A percentile compares a stretch with the other conserved stretches of the same genome.
Evolutionary conservation across 2,888 invertebrate species (phyloP).

Genomic region (Stratiomys singularior): DNA sequence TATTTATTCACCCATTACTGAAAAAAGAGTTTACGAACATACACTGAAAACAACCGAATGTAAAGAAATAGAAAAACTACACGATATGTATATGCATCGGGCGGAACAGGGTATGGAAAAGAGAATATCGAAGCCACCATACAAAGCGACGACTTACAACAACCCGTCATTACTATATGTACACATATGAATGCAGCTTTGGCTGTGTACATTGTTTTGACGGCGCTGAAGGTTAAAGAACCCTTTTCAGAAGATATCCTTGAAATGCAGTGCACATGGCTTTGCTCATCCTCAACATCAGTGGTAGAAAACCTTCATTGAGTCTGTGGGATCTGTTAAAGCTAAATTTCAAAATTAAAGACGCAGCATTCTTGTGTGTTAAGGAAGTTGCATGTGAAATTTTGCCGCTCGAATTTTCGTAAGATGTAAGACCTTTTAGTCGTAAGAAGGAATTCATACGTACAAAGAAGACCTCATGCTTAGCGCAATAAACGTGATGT

Average conservation of each 20-base stretch:
- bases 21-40: neutral
- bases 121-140: neutral
- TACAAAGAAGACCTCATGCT: no score
- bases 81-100: neutral
- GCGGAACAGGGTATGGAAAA: neutral
- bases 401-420: no score
- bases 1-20: no score
- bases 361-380: no score
- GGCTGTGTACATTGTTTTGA: conserved; percentile 51
- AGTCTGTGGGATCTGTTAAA: neutral
- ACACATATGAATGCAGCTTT: conserved; percentile 29
- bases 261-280: conserved; percentile 48
- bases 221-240: conserved; percentile 54
- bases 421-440: no score
- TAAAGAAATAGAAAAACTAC: neutral
- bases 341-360: neutral
- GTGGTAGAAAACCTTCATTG: neutral
- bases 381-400: no score
- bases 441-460: no score
- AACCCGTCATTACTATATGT: conserved; percentile 42
- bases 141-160: conserved; percentile 20
- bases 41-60: neutral
- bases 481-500: no score
- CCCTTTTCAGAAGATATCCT: conserved; percentile 51
- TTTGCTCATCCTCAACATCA: neutral